These are phyloP conservation scores for Colossoma macropomum DNA, from an alignment of 2,113 vertebrate genomes.

Conservation along the genomic window DNA sequence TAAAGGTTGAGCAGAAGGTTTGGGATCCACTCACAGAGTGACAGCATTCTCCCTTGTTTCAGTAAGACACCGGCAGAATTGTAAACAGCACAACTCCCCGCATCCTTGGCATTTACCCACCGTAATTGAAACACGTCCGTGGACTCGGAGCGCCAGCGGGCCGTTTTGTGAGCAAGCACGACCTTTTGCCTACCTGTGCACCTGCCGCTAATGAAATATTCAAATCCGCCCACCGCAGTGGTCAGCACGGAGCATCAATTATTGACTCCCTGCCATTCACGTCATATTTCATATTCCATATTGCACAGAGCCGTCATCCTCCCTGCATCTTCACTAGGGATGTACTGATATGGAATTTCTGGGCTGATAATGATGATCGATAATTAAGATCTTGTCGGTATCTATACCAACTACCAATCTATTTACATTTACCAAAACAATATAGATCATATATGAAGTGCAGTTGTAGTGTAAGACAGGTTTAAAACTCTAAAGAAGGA, in stretches of 20 bases:
- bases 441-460: too few species aligned
- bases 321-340: neutral
- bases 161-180: conserved; percentile 45
- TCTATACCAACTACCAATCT: too few species aligned
- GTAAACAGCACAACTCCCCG: conserved; percentile 38
- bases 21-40: neutral
- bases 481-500: too few species aligned
- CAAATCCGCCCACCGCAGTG: conserved; percentile 29
- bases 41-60: conserved; percentile 1
- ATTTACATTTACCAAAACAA: too few species aligned
- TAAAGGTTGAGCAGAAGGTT: conserved; percentile 26
- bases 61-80: conserved; percentile 7
- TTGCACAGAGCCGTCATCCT: neutral
- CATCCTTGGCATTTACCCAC: conserved; percentile 39
- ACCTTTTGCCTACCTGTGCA: conserved; percentile 50
- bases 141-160: neutral
- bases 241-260: conserved; percentile 45
- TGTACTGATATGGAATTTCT: neutral
- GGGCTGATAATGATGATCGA: too few species aligned
- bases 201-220: conserved; percentile 58
- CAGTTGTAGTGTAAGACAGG: too few species aligned
- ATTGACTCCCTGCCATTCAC: conserved; percentile 44
- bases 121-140: conserved; percentile 37
- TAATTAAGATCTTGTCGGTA: too few species aligned
- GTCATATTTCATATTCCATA: conserved; percentile 45